Evolutionary conservation across 2,113 vertebrate genomes (phyloP), one percentile per base, ranked within the genome.

Genomic region (Rissa tridactyla): DNA sequence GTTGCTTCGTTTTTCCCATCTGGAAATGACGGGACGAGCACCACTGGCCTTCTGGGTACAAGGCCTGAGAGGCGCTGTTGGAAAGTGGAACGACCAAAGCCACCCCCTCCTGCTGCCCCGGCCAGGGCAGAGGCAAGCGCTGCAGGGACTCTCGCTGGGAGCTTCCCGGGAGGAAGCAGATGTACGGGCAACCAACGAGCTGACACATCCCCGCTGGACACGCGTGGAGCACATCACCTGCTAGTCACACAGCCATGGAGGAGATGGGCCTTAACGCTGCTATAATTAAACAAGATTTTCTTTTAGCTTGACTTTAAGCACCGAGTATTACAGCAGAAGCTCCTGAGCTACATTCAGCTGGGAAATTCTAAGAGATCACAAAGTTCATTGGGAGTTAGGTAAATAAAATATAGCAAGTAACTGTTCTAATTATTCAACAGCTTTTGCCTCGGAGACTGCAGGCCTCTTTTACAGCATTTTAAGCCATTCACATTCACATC

Each of bases 11-110:
- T 52, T 17, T 47, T 58, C 26, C n/a, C 47, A 12, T 1, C 36
- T 9, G 61, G 51, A 47, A 11, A 0, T 0, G 40, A 8, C 0
- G 6, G 66, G 42, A 23, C 10, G 3, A 2, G 6, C 65, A 3
- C 2, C 61, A 1, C 15, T 1, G 11, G 30, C 4, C 42, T 30
- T 36, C 61, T 40, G 34, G 15, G 47, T 1, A 2, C 21, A 19
- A 13, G 4, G 2, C 66, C 44, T 6, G 72, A n/a, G 55, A 38
- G 44, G 32, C 1, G 20, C 51, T 52, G 77, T 13, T 22, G 77
- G 16, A 4, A 32, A 22, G 20, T 3, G 64, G 36, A 38, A 38
- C 3, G 26, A 29, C 40, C 19, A 21, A 57, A 21, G 7, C 36
- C 42, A 18, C 19, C 1, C 0, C 0, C 6, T 34, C 22, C 71